These are phyloP conservation scores for Vannuccia rotundouncinata DNA, from an alignment of 2,888 invertebrate genomes.

Conservation along the genomic window DNA sequence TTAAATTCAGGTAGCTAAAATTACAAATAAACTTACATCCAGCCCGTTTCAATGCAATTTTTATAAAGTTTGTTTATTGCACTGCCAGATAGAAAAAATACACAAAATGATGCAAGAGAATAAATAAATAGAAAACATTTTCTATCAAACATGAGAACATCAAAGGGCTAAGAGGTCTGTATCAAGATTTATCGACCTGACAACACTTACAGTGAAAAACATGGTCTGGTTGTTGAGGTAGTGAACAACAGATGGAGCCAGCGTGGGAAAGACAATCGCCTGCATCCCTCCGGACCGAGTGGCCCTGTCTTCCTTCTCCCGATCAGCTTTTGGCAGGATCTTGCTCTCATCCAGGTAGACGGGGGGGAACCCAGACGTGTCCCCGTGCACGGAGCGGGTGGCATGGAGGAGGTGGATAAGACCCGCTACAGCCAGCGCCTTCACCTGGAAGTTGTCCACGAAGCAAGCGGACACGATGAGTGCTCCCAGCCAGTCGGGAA, in stretches of 20 bases:
- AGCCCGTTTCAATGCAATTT: too few relatives aligned
- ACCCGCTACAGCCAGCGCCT: constrained; percentile 65
- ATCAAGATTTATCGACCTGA: too few relatives aligned
- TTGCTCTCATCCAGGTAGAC: neutral
- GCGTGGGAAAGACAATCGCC: neutral
- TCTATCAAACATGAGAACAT: too few relatives aligned
- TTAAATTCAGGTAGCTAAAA: too few relatives aligned
- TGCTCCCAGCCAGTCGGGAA: constrained; percentile 68
- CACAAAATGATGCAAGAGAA: too few relatives aligned
- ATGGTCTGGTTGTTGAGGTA: constrained; percentile 16
- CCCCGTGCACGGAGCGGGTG: constrained; percentile 58
- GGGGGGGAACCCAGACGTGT: neutral
- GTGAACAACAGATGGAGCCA: constrained; percentile 6
- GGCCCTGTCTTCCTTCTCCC: too few relatives aligned
- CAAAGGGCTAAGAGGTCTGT: too few relatives aligned
- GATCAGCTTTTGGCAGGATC: too few relatives aligned
- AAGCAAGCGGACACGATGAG: constrained; percentile 67
- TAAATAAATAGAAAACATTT: too few relatives aligned
- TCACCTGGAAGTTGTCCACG: constrained; percentile 59
- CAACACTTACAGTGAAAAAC: constrained; percentile 28
- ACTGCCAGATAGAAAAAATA: too few relatives aligned
- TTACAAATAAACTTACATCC: too few relatives aligned
- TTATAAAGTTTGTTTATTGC: too few relatives aligned
- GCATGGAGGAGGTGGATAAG: constrained; percentile 67
- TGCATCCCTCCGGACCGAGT: neutral